Evolutionary conservation across 2,113 vertebrate genomes (phyloP).

Genomic region (Scophthalmus maximus): DNA sequence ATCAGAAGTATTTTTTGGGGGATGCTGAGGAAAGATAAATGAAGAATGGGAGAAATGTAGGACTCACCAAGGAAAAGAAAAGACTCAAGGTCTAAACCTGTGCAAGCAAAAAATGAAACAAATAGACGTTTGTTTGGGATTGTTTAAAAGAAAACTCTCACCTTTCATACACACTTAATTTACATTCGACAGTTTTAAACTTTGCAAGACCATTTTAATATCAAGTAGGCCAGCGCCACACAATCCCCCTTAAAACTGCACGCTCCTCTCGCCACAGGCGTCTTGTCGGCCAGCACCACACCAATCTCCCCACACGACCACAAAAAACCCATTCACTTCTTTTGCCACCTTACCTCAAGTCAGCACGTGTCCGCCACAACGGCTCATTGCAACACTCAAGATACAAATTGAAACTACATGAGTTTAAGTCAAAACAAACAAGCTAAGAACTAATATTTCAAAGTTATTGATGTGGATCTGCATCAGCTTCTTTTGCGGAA

Average conservation of each 20-base stretch:
- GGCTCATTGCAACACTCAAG: slow-evolving; percentile 40
- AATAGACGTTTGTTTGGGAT: not conserved
- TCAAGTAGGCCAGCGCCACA: slow-evolving; percentile 21
- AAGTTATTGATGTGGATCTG: not conserved
- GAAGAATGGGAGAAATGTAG: not conserved
- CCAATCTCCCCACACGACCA: slow-evolving; percentile 31
- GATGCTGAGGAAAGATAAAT: not conserved
- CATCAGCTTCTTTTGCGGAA: not conserved
- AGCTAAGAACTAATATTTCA: not conserved
- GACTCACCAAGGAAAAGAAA: not conserved
- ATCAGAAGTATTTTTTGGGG: not conserved
- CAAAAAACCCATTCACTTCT: slow-evolving; percentile 32
- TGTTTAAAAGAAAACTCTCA: not conserved
- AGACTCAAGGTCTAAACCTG: not conserved
- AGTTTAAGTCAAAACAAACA: not conserved
- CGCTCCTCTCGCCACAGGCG: no score
- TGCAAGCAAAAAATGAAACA: not conserved
- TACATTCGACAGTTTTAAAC: not conserved
- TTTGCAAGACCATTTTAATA: not conserved
- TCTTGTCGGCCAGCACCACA: slow-evolving; percentile 28
- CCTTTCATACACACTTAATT: not conserved
- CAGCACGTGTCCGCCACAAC: slow-evolving; percentile 23
- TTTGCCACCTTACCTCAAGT: slow-evolving; percentile 37
- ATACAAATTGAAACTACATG: slow-evolving; percentile 8
- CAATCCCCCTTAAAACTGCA: no score